Evolutionary conservation across 2,113 vertebrate species (phyloP).

Genomic region (Caranx ignobilis): DNA sequence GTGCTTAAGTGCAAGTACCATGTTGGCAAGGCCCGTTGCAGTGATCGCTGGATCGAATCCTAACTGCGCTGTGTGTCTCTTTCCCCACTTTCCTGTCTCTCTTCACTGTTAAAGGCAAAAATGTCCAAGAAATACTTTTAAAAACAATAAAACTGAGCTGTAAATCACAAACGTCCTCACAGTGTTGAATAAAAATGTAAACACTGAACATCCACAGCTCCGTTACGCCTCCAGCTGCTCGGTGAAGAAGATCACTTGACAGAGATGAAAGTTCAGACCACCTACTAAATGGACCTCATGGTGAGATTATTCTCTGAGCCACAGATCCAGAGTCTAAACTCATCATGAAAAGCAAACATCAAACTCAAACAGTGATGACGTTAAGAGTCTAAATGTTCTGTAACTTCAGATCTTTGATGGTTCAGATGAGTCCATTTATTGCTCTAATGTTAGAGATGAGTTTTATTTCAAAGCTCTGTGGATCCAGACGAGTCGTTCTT

Average conservation of each 20-base stretch:
- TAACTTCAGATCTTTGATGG: too few species aligned
- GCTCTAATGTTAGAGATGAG: neutral
- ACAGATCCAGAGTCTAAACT: conserved; percentile 5
- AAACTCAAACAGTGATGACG: neutral
- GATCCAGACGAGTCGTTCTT: neutral
- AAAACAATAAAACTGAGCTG: too few species aligned
- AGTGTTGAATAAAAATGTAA: neutral
- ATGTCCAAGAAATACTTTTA: too few species aligned
- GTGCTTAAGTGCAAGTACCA: too few species aligned
- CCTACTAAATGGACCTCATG: neutral
- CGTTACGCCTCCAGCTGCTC: neutral
- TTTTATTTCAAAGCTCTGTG: neutral
- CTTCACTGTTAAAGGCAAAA: too few species aligned
- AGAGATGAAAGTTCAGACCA: neutral
- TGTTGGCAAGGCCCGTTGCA: too few species aligned
- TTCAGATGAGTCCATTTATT: neutral
- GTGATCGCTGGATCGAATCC: too few species aligned
- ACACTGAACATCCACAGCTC: too few species aligned
- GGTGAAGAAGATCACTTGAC: neutral
- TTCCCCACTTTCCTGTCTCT: too few species aligned
- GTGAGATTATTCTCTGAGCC: neutral
- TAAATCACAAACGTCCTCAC: neutral
- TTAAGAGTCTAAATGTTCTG: neutral
- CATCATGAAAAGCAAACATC: neutral
- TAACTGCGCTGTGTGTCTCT: too few species aligned